Base-by-base conservation (phyloP, 1,140 invertebrate species). In the Sinella curviseta region DNA sequence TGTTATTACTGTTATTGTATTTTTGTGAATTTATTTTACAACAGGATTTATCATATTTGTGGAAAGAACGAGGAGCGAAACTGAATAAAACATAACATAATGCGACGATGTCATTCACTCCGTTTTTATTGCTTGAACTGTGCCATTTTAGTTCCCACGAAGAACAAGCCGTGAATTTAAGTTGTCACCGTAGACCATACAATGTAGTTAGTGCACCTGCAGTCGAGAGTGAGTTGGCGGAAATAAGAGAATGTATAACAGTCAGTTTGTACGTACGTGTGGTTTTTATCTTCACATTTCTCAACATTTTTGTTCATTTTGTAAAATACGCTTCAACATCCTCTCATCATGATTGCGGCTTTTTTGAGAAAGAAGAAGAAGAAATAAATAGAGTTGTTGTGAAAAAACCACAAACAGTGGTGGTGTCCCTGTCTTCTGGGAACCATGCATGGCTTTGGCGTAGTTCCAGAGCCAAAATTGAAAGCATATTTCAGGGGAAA, bases 401-500 rank as follows among this genome's bases (percentile, higher is more conserved):
- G 4, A 48, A 4, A 48, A 17, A 4, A 48, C 39, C 39, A 48
- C 39, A 48, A 48, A 48, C n/a, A n/a, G n/a, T n/a, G n/a, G n/a
- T 48, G 39, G 39, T 48, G 4, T 48, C 39, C 39, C 39, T 48
- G 4, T 48, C 39, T 48, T 48, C 39, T 48, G 39, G 39, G 55
- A 60, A 60, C 55, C 55, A 60, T 60, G 55, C 24, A 4, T 60
- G 55, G 55, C 24, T 60, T 60, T 60, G 55, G 55, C 24, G 12
- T 14, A 14, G 24, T 60, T 60, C 55, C 55, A 60, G 55, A 60
- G 55, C 55, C 55, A 60, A 60, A 60, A 60, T 3, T 60, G 55
- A 60, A 24, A 60, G 55, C 55, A 60, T 60, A 60, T 60, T 60
- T 60, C 24, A 60, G 24, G n/a, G 55, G 24, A 60, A 60, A 60